Percentiles rank a stretch among this genome's conserved stretches.
Conservation (phyloP, 2,113 vertebrate genomes). For the Leptobrachium leishanense region DNA sequence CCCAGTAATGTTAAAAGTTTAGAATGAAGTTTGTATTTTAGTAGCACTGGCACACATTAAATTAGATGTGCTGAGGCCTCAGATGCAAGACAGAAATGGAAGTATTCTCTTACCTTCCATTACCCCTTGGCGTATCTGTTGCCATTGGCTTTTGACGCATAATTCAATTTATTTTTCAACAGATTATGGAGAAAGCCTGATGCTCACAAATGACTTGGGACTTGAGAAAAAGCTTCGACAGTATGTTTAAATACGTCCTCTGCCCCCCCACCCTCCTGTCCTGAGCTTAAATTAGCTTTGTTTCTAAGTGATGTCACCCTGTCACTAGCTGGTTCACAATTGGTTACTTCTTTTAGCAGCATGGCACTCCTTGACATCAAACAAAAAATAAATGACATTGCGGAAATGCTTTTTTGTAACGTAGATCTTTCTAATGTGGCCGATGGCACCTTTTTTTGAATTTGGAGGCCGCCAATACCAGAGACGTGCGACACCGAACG, state of each 20-base stretch:
- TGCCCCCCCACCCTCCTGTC: constrained; percentile 14
- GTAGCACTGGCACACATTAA: too few relatives aligned
- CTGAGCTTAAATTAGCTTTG: constrained; percentile 37
- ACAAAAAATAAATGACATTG: constrained; percentile 19
- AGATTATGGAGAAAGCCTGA: not conserved
- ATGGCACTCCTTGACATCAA: constrained; percentile 41
- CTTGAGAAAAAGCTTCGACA: constrained; percentile 4
- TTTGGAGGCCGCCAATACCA: constrained; percentile 5
- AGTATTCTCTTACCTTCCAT: constrained; percentile 15
- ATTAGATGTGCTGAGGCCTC: not conserved
- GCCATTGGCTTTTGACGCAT: constrained; percentile 24
- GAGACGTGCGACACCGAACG: constrained; percentile 6
- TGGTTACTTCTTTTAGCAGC: constrained; percentile 30
- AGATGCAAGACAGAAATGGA: not conserved
- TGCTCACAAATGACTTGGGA: constrained; percentile 12
- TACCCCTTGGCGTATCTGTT: not conserved
- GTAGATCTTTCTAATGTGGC: not conserved
- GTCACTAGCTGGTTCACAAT: constrained; percentile 39
- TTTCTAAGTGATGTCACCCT: constrained; percentile 43
- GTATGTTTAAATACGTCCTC: constrained; percentile 28
- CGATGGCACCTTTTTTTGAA: constrained; percentile 9
- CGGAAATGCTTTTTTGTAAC: constrained; percentile 5
- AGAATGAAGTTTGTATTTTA: too few relatives aligned
- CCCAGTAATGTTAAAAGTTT: too few relatives aligned
- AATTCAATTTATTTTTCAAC: constrained; percentile 6